phyloP scores from a whole-genome alignment of 2,888 invertebrate species.

The Polyommatus icarus region DNA sequence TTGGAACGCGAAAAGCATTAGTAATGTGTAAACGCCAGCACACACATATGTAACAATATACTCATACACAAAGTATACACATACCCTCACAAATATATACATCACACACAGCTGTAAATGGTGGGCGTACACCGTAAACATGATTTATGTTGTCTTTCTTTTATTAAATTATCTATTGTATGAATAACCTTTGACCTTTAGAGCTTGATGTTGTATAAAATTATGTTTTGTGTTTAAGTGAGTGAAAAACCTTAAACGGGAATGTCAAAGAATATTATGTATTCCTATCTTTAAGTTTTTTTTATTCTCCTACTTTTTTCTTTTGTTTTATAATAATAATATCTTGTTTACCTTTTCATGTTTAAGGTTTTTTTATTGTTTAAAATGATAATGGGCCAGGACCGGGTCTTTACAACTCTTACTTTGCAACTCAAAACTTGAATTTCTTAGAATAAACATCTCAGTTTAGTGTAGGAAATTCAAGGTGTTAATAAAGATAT shows the following conservation, averaged over 20 bases:
- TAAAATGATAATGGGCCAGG: too few relatives aligned
- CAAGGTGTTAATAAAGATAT: too few relatives aligned
- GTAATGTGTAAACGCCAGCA: constrained; percentile 1
- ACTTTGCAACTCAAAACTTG: too few relatives aligned
- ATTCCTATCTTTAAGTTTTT: too few relatives aligned
- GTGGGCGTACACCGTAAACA: background rate
- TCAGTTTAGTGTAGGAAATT: too few relatives aligned
- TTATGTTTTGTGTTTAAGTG: background rate
- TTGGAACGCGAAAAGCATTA: constrained; percentile 13
- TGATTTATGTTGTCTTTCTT: constrained; percentile 3
- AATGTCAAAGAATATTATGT: too few relatives aligned
- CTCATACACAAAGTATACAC: background rate
- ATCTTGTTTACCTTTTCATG: too few relatives aligned
- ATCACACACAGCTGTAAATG: background rate
- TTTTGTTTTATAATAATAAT: too few relatives aligned
- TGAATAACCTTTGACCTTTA: background rate
- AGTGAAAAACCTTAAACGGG: background rate
- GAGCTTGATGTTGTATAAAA: background rate
- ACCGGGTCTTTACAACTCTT: too few relatives aligned
- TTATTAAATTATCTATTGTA: background rate
- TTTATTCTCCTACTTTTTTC: too few relatives aligned
- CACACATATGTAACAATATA: background rate
- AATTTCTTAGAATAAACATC: too few relatives aligned
- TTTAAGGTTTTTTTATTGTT: too few relatives aligned
- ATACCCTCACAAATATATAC: background rate